Evolutionary conservation across 53 echinoderm and acorn worm genomes (phyloP), one percentile per base, ranked within the genome.

Genomic region (Pentamera pediparva): DNA sequence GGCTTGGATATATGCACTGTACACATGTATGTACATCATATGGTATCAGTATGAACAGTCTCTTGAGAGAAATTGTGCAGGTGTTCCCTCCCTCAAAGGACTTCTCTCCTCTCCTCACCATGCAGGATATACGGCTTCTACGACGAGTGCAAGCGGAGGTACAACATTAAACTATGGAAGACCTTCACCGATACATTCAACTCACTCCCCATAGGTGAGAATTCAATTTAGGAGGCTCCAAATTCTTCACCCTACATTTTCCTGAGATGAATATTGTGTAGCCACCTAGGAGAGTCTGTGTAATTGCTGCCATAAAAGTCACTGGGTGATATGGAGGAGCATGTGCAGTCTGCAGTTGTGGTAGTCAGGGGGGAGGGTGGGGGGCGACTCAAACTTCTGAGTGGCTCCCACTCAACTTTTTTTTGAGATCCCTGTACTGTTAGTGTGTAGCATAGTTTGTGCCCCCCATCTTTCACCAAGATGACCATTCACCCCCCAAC

Each of bases 121-220:
- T 69, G 19, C 77, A 91, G 91, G 65, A 91, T 95, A 79, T 95
- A 95, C 41, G 96, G 96, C 52, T 95, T 93, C 77, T 95, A 95
- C 60, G 96, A 95, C 71, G 96, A 95, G 57, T 95, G 96, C 80
- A 95, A 95, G 63, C 79, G 96, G 21, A 75, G 96, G 47, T 95
- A 95, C 78, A 95, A 95, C 83, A 95, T 95, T 63, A 95, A 95
- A 73, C 83, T 95, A 54, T 95, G 96, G 96, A 95, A 95, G 53
- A 95, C 96, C 11, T 95, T 95, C 56, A 95, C 96, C 64, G 96
- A 95, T 65, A 91, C 90, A 52, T 95, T 95, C 79, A 95, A 95
- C 76, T 87, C 90, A 39, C 80, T 95, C 55, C 95, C 96, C 54
- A 91, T 95, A 43, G 90, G 96, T 91, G 61, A 90, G 84, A 54